Percentiles rank a stretch among this genome's conserved stretches.
These are phyloP conservation scores for Syrmaticus mikado DNA, from an alignment of 2,113 vertebrate species.

Conservation along the genomic window DNA sequence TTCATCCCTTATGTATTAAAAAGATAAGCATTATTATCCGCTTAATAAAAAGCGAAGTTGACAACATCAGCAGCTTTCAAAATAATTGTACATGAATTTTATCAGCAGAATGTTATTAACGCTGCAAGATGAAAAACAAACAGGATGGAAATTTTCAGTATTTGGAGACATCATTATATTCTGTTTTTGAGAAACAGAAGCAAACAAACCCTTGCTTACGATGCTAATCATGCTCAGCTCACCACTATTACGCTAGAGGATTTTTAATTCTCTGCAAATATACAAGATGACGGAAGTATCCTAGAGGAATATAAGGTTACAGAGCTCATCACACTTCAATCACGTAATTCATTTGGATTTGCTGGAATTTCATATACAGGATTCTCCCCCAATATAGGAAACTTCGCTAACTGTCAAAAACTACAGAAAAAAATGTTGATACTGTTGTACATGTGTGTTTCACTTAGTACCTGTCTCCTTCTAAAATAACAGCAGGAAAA, in stretches of 20 bases:
- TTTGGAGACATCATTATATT: constrained; percentile 33
- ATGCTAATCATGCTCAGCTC: constrained; percentile 27
- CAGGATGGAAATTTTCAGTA: constrained; percentile 7
- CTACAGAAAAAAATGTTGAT: neutral
- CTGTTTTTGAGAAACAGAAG: neutral
- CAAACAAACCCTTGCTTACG: constrained; percentile 44
- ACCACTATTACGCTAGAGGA: neutral
- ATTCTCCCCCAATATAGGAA: neutral
- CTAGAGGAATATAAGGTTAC: neutral
- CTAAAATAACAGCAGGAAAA: neutral
- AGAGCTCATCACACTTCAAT: neutral
- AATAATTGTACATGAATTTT: constrained; percentile 31
- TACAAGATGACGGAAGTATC: neutral
- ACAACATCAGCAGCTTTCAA: constrained; percentile 31
- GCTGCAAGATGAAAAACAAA: constrained; percentile 36
- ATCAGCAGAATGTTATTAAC: constrained; percentile 34
- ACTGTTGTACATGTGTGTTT: neutral
- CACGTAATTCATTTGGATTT: neutral
- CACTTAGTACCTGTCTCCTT: neutral
- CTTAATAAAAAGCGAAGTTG: neutral
- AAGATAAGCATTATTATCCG: constrained; percentile 48
- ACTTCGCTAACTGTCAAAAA: neutral
- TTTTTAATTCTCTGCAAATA: constrained; percentile 45
- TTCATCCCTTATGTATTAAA: neutral
- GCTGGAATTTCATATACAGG: neutral